phyloP scores from a whole-genome alignment of 2,797 vertebrate species.

The Melanotaenia trifasciata region DNA sequence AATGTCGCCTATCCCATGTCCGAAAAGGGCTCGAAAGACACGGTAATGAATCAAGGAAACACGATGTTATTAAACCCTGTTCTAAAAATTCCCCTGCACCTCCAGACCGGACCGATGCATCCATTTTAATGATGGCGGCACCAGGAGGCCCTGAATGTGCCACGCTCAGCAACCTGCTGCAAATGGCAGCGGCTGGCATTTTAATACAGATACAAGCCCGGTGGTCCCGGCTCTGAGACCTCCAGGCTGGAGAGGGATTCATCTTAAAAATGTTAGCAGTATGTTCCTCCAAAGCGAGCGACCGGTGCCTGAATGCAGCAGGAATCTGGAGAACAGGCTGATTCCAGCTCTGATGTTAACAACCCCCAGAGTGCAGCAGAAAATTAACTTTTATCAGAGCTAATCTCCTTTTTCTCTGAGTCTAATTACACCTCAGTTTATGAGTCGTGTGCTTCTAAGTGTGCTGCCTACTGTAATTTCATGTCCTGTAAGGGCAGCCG shows the following conservation, averaged over 20 bases:
- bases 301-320: background rate
- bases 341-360: slow-evolving; percentile 16
- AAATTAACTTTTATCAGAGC: slow-evolving; percentile 58
- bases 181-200: slow-evolving; percentile 16
- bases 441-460: slow-evolving; percentile 50
- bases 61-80: background rate
- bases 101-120: slow-evolving; percentile 1
- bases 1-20: background rate
- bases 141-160: slow-evolving; percentile 22
- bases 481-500: slow-evolving; percentile 64
- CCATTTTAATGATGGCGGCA: slow-evolving; percentile 1
- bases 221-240: slow-evolving; percentile 10
- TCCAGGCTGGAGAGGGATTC: slow-evolving; percentile 13
- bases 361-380: slow-evolving; percentile 20
- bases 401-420: slow-evolving; percentile 49
- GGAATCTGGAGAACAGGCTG: slow-evolving; percentile 7
- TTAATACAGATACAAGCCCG: slow-evolving; percentile 22
- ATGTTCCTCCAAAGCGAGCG: background rate
- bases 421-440: slow-evolving; percentile 72
- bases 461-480: slow-evolving; percentile 62
- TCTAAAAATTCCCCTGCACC: background rate
- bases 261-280: slow-evolving; percentile 16
- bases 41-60: background rate
- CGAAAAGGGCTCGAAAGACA: background rate
- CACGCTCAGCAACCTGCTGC: slow-evolving; percentile 11